Conservation (phyloP, 2,888 invertebrate species). For the Sipha maydis region DNA sequence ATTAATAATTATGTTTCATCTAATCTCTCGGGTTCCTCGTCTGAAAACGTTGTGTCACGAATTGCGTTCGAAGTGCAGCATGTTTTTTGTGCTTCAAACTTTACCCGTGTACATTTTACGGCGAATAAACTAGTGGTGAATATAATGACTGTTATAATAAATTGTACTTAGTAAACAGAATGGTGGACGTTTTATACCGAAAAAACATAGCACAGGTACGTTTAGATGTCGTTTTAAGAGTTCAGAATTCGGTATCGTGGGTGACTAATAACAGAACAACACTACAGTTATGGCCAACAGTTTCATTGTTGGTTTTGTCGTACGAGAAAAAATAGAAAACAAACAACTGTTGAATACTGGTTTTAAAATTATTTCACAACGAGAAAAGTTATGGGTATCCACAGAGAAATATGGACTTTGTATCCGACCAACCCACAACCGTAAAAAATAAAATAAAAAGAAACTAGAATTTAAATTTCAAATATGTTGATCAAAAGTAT, state of each 20-base stretch:
- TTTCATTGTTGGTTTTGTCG: slow-evolving; percentile 13
- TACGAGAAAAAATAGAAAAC: not conserved
- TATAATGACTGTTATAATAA: not conserved
- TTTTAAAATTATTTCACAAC: not conserved
- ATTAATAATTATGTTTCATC: not conserved
- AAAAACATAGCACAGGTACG: not conserved
- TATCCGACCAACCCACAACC: not conserved
- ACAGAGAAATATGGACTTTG: not conserved
- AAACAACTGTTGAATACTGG: not conserved
- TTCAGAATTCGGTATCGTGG: not conserved
- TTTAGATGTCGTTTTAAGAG: not conserved
- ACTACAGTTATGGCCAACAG: not conserved
- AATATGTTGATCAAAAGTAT: not conserved
- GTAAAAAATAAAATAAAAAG: not conserved
- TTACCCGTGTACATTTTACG: not conserved
- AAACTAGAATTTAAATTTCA: not conserved
- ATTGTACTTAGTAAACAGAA: not conserved
- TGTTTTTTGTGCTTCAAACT: not conserved
- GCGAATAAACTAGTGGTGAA: not conserved
- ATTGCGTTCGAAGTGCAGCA: not conserved
- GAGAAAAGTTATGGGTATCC: slow-evolving; percentile 1
- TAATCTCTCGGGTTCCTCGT: no score
- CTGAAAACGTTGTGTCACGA: not conserved
- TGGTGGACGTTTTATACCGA: not conserved
- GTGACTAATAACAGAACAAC: not conserved